Percentiles rank a stretch among this genome's conserved stretches.
These are phyloP conservation scores for Gila robusta DNA, from an alignment of 2,797 vertebrate species.

Conservation along the genomic window DNA sequence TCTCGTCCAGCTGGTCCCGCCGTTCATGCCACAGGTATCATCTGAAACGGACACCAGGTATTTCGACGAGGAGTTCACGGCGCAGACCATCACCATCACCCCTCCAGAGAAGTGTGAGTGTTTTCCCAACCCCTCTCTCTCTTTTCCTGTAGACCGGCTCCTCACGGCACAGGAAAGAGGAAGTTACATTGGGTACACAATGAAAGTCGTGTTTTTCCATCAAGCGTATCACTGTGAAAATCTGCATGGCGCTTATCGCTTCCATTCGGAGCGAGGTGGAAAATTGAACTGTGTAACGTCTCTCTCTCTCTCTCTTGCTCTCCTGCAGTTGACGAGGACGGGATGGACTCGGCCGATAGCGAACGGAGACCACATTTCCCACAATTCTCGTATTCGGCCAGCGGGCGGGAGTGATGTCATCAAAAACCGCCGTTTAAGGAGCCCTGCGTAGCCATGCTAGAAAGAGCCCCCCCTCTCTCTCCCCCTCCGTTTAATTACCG, in stretches of 20 bases:
- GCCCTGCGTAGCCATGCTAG: slow-evolving; percentile 83
- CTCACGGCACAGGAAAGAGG: slow-evolving; percentile 10
- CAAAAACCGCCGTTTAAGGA: slow-evolving; percentile 72
- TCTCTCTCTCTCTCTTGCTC: slow-evolving; percentile 13
- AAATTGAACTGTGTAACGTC: neutral
- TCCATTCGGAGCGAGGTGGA: neutral
- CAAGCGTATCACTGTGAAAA: slow-evolving; percentile 9
- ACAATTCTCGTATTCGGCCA: slow-evolving; percentile 84
- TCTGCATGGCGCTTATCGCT: neutral
- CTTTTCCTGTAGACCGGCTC: neutral
- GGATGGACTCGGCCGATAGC: slow-evolving; percentile 82
- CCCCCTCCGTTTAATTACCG: slow-evolving; percentile 61
- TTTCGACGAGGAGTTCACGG: slow-evolving; percentile 98
- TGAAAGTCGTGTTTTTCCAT: neutral
- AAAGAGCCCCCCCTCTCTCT: slow-evolving; percentile 73
- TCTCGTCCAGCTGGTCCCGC: slow-evolving; percentile 85
- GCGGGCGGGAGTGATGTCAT: slow-evolving; percentile 75
- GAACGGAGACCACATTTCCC: slow-evolving; percentile 84
- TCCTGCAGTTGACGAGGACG: slow-evolving; percentile 78
- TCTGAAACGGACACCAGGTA: slow-evolving; percentile 97
- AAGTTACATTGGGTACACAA: neutral
- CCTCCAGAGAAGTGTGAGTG: slow-evolving; percentile 86
- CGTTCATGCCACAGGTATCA: slow-evolving; percentile 94
- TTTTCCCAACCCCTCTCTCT: neutral
- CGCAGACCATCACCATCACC: slow-evolving; percentile 99